Evolutionary conservation across 2,113 vertebrate genomes (phyloP).

Genomic region (Gobius niger): DNA sequence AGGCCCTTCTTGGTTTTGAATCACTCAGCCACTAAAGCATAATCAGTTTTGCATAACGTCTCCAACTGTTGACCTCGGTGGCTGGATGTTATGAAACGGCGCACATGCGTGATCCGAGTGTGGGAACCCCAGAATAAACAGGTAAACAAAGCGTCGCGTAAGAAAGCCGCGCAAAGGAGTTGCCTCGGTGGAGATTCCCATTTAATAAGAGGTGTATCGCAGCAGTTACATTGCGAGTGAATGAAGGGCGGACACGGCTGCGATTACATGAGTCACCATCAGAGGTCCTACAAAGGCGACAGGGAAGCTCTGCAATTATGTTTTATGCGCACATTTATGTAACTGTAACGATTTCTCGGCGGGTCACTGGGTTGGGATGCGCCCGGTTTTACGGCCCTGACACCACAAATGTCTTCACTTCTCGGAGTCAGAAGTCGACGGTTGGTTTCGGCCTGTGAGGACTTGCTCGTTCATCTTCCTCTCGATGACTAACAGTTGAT

Average conservation of each 20-base stretch:
- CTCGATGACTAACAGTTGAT: constrained; percentile 60
- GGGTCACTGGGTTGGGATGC: neutral
- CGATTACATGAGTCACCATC: neutral
- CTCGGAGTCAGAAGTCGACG: constrained; percentile 18
- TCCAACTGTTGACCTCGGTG: no score
- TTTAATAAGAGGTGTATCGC: neutral
- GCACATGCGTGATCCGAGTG: neutral
- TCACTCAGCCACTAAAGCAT: no score
- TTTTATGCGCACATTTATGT: neutral
- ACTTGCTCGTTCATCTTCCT: constrained; percentile 53
- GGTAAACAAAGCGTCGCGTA: neutral
- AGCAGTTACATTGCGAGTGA: neutral
- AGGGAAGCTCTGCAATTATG: neutral
- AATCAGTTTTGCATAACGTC: no score
- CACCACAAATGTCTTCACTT: constrained; percentile 3
- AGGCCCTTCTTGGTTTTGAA: no score
- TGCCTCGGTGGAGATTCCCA: neutral
- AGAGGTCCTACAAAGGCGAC: neutral
- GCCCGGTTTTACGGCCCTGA: neutral
- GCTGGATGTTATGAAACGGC: no score
- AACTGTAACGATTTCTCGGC: neutral
- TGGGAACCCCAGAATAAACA: neutral
- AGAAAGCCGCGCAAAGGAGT: neutral
- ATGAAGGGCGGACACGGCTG: neutral
- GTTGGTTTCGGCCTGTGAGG: constrained; percentile 52